phyloP scores from a whole-genome alignment of 2,113 vertebrate genomes.

The Calidris pygmaea region DNA sequence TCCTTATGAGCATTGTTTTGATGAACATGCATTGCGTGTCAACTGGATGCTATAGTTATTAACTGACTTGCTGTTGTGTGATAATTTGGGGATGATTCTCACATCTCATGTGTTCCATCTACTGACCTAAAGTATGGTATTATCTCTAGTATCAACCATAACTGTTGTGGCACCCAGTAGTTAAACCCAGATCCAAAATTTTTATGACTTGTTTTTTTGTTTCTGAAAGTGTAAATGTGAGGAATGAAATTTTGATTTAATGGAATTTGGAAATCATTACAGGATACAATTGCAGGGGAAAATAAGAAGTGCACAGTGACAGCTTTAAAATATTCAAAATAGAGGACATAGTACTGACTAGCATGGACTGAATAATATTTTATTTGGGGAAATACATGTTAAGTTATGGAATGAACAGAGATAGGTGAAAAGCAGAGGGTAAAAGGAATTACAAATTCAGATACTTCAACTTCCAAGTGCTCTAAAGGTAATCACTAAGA shows the following conservation, averaged over 20 bases:
- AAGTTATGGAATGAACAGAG: background rate
- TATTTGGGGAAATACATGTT: background rate
- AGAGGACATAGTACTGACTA: background rate
- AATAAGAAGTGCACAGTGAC: slow-evolving; percentile 33
- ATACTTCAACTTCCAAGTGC: background rate
- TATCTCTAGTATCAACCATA: background rate
- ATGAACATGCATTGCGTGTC: background rate
- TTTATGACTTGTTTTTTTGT: slow-evolving; percentile 21
- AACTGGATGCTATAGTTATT: background rate
- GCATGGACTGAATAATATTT: background rate
- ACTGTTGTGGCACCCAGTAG: background rate
- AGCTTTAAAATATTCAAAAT: slow-evolving; percentile 51
- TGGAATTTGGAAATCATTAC: slow-evolving; percentile 48
- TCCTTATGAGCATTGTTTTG: background rate
- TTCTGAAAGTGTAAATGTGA: slow-evolving; percentile 53
- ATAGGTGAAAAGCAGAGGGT: background rate
- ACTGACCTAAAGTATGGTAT: background rate
- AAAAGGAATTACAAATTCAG: background rate
- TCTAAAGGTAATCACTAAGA: background rate
- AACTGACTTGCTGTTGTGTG: background rate
- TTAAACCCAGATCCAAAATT: background rate
- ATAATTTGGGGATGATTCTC: background rate
- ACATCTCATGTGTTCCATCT: background rate
- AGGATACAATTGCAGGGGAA: slow-evolving; percentile 31
- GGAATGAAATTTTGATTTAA: slow-evolving; percentile 51